A percentile compares a stretch with the other conserved stretches of the same genome.
Evolutionary conservation across 2,888 invertebrate species (phyloP).

Genomic region (Tethea ocularis): DNA sequence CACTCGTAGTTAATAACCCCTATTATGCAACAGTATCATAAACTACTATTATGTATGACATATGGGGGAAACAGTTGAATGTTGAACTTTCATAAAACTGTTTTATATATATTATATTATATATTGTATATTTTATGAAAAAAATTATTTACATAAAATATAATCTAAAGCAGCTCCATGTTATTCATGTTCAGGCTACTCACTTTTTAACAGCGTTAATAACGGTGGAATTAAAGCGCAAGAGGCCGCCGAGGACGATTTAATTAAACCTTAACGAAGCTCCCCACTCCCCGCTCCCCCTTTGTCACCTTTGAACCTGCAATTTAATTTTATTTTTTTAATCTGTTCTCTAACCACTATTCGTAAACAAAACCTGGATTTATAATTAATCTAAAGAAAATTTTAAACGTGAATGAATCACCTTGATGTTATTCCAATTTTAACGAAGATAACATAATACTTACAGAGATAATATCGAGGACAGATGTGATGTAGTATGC

Average conservation of each 20-base stretch:
- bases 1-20: no score
- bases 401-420: background rate
- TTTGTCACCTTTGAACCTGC: slow-evolving; percentile 58
- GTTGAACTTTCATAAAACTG: no score
- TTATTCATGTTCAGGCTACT: slow-evolving; percentile 48
- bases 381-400: background rate
- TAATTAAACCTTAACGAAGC: slow-evolving; percentile 84
- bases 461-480: background rate
- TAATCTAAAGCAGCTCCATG: slow-evolving; percentile 33
- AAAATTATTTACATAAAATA: background rate
- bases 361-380: background rate
- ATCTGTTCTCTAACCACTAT: slow-evolving; percentile 45
- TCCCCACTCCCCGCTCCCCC: slow-evolving; percentile 42
- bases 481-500: background rate
- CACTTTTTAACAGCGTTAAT: slow-evolving; percentile 84
- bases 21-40: no score
- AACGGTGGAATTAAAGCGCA: slow-evolving; percentile 83
- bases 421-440: background rate
- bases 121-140: no score
- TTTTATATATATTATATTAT: no score
- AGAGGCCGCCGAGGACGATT: slow-evolving; percentile 82
- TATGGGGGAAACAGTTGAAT: no score
- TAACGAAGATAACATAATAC: background rate
- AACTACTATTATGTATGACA: no score
- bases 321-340: slow-evolving; percentile 71